Conservation (phyloP, 2,113 vertebrate genomes). For the Phrynocephalus versicolor region DNA sequence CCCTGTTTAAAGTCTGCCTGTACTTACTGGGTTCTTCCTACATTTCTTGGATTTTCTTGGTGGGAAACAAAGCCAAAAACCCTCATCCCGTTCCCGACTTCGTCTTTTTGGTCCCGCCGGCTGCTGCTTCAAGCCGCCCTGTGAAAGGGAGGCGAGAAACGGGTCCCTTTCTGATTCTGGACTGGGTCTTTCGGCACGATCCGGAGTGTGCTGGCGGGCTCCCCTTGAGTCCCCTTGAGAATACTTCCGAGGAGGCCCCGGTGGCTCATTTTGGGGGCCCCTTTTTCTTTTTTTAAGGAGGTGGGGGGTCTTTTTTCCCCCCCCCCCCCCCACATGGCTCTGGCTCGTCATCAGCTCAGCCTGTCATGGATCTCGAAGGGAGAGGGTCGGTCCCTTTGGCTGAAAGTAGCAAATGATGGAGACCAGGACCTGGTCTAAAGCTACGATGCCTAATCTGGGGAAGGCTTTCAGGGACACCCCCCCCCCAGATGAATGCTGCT, state of each 20-base stretch:
- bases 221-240: not conserved
- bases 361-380: conserved; percentile 23
- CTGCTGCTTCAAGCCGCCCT: not conserved
- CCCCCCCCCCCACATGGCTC: not conserved
- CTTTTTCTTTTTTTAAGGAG: not conserved
- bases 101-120: not conserved
- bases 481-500: not conserved
- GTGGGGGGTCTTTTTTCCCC: accelerated
- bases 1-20: conserved; percentile 38
- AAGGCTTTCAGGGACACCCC: not conserved
- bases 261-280: too few relatives aligned
- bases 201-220: too few relatives aligned
- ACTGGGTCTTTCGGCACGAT: not conserved
- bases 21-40: conserved; percentile 54
- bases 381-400: not conserved
- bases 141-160: not conserved
- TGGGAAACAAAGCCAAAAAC: not conserved
- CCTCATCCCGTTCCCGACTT: not conserved
- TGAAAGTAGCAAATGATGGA: conserved; percentile 33
- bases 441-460: not conserved
- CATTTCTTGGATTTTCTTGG: not conserved
- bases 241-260: conserved; percentile 15
- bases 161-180: not conserved
- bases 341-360: conserved; percentile 28
- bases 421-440: too few relatives aligned